phyloP scores from a whole-genome alignment of 2,797 vertebrate species.

The Carcharodon carcharias region DNA sequence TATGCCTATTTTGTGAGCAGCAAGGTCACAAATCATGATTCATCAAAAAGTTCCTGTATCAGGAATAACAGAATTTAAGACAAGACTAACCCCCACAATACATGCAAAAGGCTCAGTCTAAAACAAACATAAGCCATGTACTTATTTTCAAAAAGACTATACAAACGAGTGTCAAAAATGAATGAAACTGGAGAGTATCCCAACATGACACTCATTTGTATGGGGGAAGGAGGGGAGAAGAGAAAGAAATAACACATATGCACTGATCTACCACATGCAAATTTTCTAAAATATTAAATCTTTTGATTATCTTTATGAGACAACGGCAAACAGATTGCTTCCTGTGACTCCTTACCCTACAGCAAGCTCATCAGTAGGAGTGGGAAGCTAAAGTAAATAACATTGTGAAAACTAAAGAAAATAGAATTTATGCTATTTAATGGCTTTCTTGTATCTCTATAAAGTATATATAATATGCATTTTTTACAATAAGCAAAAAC shows the following conservation, averaged over 20 bases:
- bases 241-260: not conserved
- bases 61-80: not conserved
- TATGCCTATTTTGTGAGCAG: not conserved
- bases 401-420: not conserved
- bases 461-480: not conserved
- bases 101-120: not conserved
- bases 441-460: not conserved
- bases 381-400: not conserved
- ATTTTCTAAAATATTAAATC: not conserved
- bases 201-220: not conserved
- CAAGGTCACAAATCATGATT: not conserved
- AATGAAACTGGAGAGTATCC: not conserved
- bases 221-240: not conserved
- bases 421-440: not conserved
- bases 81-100: not conserved
- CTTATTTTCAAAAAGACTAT: not conserved
- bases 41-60: not conserved
- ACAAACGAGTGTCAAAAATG: not conserved
- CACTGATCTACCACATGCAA: not conserved
- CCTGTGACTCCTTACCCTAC: not conserved
- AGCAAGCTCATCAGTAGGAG: not conserved
- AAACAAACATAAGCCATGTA: not conserved
- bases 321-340: not conserved
- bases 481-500: not conserved
- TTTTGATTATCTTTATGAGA: not conserved